A percentile compares a stretch with the other conserved stretches of the same genome.
phyloP scores from a whole-genome alignment of 2,797 vertebrate genomes.

The Helostoma temminkii region DNA sequence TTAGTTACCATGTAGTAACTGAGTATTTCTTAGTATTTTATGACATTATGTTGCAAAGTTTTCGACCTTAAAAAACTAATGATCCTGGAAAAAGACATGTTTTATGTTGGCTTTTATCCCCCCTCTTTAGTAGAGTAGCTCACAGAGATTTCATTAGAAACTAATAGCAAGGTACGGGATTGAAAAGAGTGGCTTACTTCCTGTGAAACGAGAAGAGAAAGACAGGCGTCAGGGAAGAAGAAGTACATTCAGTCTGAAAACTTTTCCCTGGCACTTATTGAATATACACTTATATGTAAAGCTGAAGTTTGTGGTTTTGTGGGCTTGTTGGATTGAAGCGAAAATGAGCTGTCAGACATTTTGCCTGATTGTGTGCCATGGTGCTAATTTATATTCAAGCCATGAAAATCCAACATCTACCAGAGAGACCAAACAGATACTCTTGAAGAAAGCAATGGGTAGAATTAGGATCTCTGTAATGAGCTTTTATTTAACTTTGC shows the following conservation, averaged over 20 bases:
- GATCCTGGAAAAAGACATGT: constrained; percentile 1
- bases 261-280: constrained; percentile 28
- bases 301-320: constrained; percentile 30
- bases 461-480: constrained; percentile 47
- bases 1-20: not conserved
- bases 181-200: constrained; percentile 19
- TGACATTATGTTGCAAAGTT: constrained; percentile 6
- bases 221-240: constrained; percentile 9
- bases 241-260: constrained; percentile 15
- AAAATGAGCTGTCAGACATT: constrained; percentile 32
- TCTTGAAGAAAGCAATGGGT: constrained; percentile 11
- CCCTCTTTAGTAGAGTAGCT: constrained; percentile 17
- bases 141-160: constrained; percentile 22
- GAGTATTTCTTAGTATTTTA: constrained; percentile 4
- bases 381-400: constrained; percentile 35
- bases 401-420: constrained; percentile 5
- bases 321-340: constrained; percentile 9
- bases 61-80: constrained; percentile 36
- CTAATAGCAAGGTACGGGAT: not conserved
- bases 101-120: not conserved
- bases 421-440: constrained; percentile 33
- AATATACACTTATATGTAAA: constrained; percentile 25
- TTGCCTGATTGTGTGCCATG: constrained; percentile 24
- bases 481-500: constrained; percentile 17
- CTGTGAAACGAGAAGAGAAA: constrained; percentile 24